A percentile compares a stretch with the other conserved stretches of the same genome.
These are phyloP conservation scores for Himantopus leucocephalus DNA, from an alignment of 2,113 vertebrate genomes.

Conservation along the genomic window DNA sequence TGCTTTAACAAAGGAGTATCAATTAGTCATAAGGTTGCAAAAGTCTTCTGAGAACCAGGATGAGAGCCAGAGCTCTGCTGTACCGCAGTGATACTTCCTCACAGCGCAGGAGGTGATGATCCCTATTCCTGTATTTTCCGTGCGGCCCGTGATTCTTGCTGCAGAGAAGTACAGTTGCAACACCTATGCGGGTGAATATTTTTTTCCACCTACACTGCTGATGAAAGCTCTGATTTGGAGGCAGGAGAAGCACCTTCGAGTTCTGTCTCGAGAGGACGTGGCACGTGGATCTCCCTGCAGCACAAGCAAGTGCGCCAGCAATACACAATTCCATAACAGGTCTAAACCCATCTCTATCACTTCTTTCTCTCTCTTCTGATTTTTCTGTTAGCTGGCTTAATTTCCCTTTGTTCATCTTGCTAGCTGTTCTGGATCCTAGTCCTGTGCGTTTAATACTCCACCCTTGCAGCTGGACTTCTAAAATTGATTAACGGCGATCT, in stretches of 20 bases:
- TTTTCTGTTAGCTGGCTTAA: background rate
- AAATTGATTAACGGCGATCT: fast-evolving
- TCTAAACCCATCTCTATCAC: fast-evolving
- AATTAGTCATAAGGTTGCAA: background rate
- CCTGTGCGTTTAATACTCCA: background rate
- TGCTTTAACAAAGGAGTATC: background rate
- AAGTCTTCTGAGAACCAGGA: background rate
- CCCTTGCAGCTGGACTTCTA: background rate
- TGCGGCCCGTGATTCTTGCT: background rate
- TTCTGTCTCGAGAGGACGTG: fast-evolving
- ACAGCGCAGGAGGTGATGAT: background rate
- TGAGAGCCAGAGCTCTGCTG: background rate
- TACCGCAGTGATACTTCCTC: background rate
- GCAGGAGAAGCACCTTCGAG: background rate
- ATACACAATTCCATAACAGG: background rate
- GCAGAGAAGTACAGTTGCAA: background rate
- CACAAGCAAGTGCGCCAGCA: background rate
- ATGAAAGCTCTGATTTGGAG: background rate
- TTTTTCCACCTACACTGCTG: background rate
- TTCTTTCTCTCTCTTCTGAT: background rate
- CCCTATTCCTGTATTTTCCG: background rate
- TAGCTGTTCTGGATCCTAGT: background rate
- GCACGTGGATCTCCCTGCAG: background rate
- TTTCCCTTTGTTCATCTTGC: background rate
- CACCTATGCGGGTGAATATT: background rate